A percentile compares a stretch with the other conserved stretches of the same genome.
phyloP scores from a whole-genome alignment of 2,113 vertebrate species.

The Proteles cristata region DNA sequence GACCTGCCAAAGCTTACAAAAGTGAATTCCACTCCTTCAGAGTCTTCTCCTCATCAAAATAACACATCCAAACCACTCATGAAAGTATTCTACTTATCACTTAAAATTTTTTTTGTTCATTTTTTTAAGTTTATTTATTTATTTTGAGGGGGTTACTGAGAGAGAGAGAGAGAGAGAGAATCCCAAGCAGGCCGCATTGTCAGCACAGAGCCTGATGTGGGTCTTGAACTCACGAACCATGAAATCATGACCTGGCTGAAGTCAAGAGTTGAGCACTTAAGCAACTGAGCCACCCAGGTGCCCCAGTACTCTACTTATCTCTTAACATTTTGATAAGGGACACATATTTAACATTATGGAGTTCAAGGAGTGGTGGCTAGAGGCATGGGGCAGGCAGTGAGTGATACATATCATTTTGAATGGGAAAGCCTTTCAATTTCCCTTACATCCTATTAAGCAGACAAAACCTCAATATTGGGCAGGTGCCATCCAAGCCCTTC shows the following conservation, averaged over 20 bases:
- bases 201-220: too few species aligned
- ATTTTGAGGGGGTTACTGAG: too few species aligned
- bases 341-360: neutral
- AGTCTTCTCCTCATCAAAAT: neutral
- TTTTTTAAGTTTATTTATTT: too few species aligned
- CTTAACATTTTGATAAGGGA: slow-evolving; percentile 5
- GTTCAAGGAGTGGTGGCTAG: neutral
- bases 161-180: too few species aligned
- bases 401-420: neutral
- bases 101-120: neutral
- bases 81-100: neutral
- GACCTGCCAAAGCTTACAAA: neutral
- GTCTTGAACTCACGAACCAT: too few species aligned
- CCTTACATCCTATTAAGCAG: neutral
- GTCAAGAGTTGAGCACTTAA: too few species aligned
- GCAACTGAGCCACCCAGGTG: too few species aligned
- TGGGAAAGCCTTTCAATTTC: neutral
- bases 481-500: neutral
- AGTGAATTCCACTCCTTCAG: neutral
- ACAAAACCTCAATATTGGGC: neutral
- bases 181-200: too few species aligned
- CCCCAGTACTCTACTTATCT: neutral
- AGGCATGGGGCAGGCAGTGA: neutral
- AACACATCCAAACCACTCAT: neutral
- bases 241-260: too few species aligned